Evolutionary conservation across 2,888 invertebrate species (phyloP).

Genomic region (Caenorhabditis uteleia): DNA sequence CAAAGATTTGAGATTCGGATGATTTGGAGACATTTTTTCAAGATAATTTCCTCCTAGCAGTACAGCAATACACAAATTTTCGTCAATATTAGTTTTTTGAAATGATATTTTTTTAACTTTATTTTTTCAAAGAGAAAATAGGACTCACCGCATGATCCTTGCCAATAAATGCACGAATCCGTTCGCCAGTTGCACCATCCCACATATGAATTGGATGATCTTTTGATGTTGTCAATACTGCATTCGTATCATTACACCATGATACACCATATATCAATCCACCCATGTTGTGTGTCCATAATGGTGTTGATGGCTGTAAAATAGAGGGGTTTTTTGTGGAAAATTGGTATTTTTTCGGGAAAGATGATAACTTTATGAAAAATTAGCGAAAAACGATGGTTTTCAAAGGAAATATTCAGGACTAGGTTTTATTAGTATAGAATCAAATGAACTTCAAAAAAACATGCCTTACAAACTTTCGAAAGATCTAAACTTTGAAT

Average conservation of each 20-base stretch:
- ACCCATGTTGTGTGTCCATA: slow-evolving; percentile 23
- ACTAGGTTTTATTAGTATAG: background rate
- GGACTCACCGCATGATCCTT: slow-evolving; percentile 22
- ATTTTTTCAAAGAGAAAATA: no score
- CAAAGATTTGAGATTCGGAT: no score
- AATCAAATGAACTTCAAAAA: no score
- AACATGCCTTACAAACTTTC: no score
- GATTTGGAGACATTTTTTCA: no score
- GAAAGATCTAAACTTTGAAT: no score
- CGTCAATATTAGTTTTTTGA: no score
- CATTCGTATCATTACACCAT: slow-evolving; percentile 8
- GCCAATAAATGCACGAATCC: slow-evolving; percentile 11
- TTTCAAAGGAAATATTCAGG: background rate
- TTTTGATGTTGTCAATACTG: slow-evolving; percentile 10
- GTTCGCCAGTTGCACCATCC: slow-evolving; percentile 7
- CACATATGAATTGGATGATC: slow-evolving; percentile 32
- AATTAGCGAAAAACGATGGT: background rate
- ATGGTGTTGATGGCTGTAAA: background rate
- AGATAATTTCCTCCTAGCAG: background rate
- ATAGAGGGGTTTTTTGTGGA: no score
- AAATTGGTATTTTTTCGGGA: no score
- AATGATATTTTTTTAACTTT: no score
- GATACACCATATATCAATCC: slow-evolving; percentile 16
- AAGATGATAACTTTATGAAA: slow-evolving; percentile 2
- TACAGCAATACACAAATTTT: no score